These are phyloP conservation scores for Caretta caretta DNA, from an alignment of 2,113 vertebrate genomes.

Conservation along the genomic window DNA sequence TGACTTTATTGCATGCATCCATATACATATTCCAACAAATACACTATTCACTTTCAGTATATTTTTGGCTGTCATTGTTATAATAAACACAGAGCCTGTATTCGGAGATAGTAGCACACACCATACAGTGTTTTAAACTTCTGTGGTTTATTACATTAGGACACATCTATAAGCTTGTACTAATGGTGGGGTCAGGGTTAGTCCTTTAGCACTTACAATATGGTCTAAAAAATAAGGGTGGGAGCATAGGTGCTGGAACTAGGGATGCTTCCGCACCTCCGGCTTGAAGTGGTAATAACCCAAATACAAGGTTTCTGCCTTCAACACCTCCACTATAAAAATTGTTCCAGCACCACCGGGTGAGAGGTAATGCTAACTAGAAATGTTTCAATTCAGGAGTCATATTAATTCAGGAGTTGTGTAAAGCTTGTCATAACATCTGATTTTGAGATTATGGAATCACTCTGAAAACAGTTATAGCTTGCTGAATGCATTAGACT, in stretches of 20 bases:
- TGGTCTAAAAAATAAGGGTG: not conserved
- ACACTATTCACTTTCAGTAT: not conserved
- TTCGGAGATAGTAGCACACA: not conserved
- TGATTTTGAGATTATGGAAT: conserved; percentile 30
- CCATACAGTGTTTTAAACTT: not conserved
- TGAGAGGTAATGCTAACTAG: not conserved
- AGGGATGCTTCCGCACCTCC: no score
- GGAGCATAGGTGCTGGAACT: not conserved
- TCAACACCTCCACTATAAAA: no score
- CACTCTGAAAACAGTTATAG: not conserved
- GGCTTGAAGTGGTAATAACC: no score
- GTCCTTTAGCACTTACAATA: not conserved
- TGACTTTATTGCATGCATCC: not conserved
- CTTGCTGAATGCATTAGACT: not conserved
- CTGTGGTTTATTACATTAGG: not conserved
- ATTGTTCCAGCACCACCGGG: not conserved
- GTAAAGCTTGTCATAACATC: conserved; percentile 14
- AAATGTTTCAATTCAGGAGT: not conserved
- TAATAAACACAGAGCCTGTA: not conserved
- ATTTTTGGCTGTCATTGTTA: not conserved
- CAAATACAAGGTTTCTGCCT: no score
- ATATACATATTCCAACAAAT: not conserved
- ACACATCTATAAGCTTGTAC: not conserved
- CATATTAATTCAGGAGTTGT: not conserved
- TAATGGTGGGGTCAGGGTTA: not conserved